Conservation (phyloP, 2,113 vertebrate species). For the Glaucomys volans region DNA sequence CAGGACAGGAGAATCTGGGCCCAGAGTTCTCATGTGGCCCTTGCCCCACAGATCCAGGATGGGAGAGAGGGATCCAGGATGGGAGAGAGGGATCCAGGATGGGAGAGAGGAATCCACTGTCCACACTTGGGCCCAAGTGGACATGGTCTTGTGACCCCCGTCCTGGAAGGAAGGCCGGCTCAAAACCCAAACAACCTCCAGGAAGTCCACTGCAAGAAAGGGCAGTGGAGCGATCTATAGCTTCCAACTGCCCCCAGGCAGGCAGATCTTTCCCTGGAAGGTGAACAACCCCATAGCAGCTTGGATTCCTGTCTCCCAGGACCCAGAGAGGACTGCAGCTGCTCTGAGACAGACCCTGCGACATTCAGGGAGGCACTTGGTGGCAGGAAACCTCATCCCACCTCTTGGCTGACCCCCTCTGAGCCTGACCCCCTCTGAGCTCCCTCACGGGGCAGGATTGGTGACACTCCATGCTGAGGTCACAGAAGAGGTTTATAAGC, state of each 20-base stretch:
- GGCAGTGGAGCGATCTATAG: not conserved
- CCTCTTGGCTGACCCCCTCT: not conserved
- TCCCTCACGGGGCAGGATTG: not conserved
- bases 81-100: not conserved
- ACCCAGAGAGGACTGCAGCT: not conserved
- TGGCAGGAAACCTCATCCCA: no score
- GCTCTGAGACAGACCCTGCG: not conserved
- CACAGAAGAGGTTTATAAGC: not conserved
- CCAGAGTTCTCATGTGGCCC: not conserved
- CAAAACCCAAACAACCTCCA: not conserved
- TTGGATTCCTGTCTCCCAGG: not conserved
- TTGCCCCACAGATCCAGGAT: accelerated
- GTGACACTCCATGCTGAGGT: not conserved
- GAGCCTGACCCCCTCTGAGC: not conserved
- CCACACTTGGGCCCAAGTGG: accelerated
- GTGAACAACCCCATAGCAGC: not conserved
- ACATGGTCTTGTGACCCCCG: not conserved
- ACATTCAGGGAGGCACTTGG: no score
- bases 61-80: not conserved
- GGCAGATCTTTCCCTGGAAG: not conserved
- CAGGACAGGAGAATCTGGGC: not conserved
- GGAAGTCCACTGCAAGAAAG: no score
- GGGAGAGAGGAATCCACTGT: not conserved
- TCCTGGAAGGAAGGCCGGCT: not conserved
- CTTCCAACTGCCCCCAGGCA: not conserved